These are phyloP conservation scores for Rapana venosa DNA, from an alignment of 2,888 invertebrate genomes.

Conservation along the genomic window DNA sequence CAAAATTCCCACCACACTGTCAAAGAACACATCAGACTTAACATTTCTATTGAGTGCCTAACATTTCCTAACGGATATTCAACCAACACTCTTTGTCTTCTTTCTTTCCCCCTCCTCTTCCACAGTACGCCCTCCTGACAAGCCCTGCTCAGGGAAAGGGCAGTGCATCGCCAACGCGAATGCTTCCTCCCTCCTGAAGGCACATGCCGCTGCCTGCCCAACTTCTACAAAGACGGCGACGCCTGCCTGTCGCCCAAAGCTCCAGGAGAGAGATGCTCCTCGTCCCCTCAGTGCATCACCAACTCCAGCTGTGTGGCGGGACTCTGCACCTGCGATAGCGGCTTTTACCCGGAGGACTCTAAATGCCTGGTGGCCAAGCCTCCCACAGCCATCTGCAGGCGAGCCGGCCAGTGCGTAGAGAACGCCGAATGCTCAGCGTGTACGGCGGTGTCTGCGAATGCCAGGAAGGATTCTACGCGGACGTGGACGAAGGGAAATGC, in stretches of 20 bases:
- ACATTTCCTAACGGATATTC: too few species aligned
- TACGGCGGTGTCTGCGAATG: slow-evolving; percentile 42
- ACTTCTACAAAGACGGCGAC: slow-evolving; percentile 37
- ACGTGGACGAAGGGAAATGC: slow-evolving; percentile 4
- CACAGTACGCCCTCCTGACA: slow-evolving; percentile 26
- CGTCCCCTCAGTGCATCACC: slow-evolving; percentile 39
- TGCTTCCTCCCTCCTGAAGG: slow-evolving; percentile 35
- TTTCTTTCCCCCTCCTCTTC: too few species aligned
- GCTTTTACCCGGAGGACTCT: slow-evolving; percentile 37
- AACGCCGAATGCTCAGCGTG: slow-evolving; percentile 42
- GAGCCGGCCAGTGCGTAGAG: slow-evolving; percentile 44
- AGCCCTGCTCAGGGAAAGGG: slow-evolving; percentile 34
- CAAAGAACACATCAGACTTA: too few species aligned
- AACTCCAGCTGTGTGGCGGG: slow-evolving; percentile 43
- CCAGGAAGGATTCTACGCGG: slow-evolving; percentile 30
- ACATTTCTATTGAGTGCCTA: too few species aligned
- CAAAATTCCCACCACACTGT: too few species aligned
- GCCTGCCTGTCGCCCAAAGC: slow-evolving; percentile 34
- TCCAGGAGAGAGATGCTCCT: slow-evolving; percentile 30
- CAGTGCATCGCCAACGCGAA: slow-evolving; percentile 45
- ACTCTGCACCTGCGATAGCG: slow-evolving; percentile 38
- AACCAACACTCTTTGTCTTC: too few species aligned
- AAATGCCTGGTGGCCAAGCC: slow-evolving; percentile 11
- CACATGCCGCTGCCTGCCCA: slow-evolving; percentile 39
- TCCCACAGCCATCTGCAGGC: slow-evolving; percentile 38